Base-by-base conservation (phyloP, 1,140 invertebrate genomes). In the Drusus annulatus region DNA sequence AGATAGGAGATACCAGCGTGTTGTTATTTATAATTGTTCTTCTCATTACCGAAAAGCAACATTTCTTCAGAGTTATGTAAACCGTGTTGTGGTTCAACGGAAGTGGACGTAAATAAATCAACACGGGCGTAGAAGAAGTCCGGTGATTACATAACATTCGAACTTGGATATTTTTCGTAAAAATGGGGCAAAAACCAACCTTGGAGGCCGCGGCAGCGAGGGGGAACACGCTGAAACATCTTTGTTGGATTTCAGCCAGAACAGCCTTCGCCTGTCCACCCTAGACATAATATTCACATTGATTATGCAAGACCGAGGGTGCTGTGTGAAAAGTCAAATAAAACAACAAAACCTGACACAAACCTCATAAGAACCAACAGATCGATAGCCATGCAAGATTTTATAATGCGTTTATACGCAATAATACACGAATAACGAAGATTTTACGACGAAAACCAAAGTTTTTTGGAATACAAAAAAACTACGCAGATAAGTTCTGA, bases 221-320 rank as follows among this genome's bases (percentile, higher is more conserved):
- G 0, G 94, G 93, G 31, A 93, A 94, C 69, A 91, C 87, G 87
- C 93, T 94, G 91, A 95, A 95, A 85, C 94, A 95, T 94, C 94
- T 91, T 90, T 92, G 91, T 84, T 95, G 94, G 76, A 94, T 91
- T 85, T 94, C 71, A 23, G 36, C 28, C 73, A 89, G 85, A 56
- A 84, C 80, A 68, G 84, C 80, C 82, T 85, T 87, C 54, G 88
- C 88, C 88, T 87, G 88, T 86, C 87, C 81, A 87, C 88, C 89
- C 89, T 90, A 84, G 75, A 87, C 45, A 68, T 85, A 84, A 84
- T 73, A 52, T 15, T 51, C 45, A 74, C 45, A 76, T n/a, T 63
- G 17, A 60, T 76, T 73, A 80, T 79, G 80, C 80, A 81, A 68
- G 71, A 84, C 62, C 21, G 10, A 50, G 36, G 25, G n/a, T 21